Conservation (phyloP, 2,797 vertebrate species). For the Myotis vivesi region DNA sequence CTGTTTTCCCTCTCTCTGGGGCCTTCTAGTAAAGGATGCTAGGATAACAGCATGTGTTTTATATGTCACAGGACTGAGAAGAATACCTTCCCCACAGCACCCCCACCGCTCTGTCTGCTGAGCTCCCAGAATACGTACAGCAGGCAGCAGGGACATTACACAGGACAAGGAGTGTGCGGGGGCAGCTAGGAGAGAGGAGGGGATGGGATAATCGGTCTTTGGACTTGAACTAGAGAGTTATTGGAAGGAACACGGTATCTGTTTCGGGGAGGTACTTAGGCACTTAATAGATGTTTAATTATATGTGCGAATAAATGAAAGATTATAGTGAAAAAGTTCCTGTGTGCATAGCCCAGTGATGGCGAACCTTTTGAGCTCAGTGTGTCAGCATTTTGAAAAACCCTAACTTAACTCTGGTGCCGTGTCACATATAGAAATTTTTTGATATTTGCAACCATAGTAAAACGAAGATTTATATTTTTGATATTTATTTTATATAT, state of each 20-base stretch:
- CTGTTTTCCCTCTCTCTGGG: not conserved
- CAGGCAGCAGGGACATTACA: no score
- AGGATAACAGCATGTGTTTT: not conserved
- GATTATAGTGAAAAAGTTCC: not conserved
- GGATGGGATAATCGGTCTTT: not conserved
- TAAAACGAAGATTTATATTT: no score
- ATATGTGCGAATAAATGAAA: not conserved
- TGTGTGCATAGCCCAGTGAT: not conserved
- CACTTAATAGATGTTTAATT: not conserved
- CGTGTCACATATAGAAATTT: no score
- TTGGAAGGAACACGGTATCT: not conserved
- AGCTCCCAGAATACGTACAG: not conserved
- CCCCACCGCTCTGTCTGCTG: not conserved
- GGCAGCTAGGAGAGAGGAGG: not conserved
- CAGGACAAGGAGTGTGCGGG: not conserved
- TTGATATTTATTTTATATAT: no score
- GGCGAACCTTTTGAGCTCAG: no score
- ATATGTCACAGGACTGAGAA: not conserved
- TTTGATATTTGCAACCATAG: no score
- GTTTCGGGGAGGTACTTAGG: fast-evolving
- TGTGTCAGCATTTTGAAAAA: no score
- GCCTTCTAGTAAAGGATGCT: constrained; percentile 31
- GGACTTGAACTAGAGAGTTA: not conserved
- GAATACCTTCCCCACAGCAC: not conserved
- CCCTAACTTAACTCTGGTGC: no score